phyloP scores from a whole-genome alignment of 2,113 vertebrate species.

The Ranitomeya variabilis region DNA sequence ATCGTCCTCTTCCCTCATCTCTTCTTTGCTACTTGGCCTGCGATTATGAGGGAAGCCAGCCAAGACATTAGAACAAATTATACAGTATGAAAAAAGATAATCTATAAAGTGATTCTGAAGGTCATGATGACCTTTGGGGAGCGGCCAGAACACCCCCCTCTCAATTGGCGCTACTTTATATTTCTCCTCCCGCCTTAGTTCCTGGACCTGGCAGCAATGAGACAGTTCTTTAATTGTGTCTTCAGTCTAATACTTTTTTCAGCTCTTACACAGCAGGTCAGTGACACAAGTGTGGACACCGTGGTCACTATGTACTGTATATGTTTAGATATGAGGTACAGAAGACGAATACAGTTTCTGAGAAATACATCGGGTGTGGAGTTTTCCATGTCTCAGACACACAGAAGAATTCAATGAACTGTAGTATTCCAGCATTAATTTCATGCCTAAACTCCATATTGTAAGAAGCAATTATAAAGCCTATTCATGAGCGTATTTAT shows the following conservation, averaged over 20 bases:
- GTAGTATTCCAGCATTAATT: background rate
- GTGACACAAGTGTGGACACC: background rate
- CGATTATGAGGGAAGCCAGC: conserved; percentile 52
- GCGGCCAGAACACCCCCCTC: conserved; percentile 46
- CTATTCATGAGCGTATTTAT: background rate
- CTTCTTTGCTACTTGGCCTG: conserved; percentile 31
- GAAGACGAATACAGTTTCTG: background rate
- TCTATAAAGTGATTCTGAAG: conserved; percentile 59
- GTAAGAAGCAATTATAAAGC: background rate
- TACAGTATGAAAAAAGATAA: conserved; percentile 59
- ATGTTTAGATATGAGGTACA: background rate
- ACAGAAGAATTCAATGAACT: background rate
- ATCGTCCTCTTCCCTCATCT: background rate
- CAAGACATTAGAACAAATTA: conserved; percentile 59
- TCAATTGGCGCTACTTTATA: conserved; percentile 20
- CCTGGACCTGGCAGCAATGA: conserved; percentile 39
- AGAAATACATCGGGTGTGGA: background rate
- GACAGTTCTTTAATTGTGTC: conserved; percentile 11
- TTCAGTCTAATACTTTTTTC: background rate
- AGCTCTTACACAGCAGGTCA: background rate
- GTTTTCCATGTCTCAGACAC: background rate
- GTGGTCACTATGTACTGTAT: background rate
- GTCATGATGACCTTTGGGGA: conserved; percentile 48
- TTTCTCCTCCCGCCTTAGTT: conserved; percentile 33
- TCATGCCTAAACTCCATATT: background rate